These are phyloP conservation scores for Machimus rusticus DNA, from an alignment of 2,888 invertebrate genomes.

Conservation along the genomic window DNA sequence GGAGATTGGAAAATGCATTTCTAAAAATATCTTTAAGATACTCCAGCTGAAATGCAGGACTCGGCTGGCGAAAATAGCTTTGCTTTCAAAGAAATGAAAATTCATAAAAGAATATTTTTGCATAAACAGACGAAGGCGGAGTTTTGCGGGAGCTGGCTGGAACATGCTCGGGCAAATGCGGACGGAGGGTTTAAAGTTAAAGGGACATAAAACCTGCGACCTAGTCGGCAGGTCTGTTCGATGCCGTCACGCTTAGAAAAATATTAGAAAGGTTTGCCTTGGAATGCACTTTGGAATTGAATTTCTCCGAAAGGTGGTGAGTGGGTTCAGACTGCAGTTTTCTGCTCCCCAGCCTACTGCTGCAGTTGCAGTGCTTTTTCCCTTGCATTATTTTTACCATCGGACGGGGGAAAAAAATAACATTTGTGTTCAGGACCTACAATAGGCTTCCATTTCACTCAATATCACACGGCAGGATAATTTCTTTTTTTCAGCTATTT, in stretches of 20 bases:
- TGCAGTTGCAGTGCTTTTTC: not conserved
- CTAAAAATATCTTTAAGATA: slow-evolving; percentile 17
- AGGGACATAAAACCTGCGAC: not conserved
- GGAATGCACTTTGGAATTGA: not conserved
- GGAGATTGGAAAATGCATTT: slow-evolving; percentile 29
- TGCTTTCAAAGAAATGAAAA: slow-evolving; percentile 14
- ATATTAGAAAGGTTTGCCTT: not conserved
- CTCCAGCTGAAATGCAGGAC: not conserved
- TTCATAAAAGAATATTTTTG: slow-evolving; percentile 34
- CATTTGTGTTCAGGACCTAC: slow-evolving; percentile 11
- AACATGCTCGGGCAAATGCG: not conserved
- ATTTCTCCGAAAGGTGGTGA: not conserved
- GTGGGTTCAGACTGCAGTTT: not conserved
- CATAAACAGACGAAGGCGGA: slow-evolving; percentile 4
- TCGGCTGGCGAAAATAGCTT: not conserved
- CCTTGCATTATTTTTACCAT: not conserved
- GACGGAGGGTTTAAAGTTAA: not conserved
- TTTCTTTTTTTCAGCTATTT: slow-evolving; percentile 27
- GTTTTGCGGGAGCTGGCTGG: not conserved
- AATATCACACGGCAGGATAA: slow-evolving; percentile 29
- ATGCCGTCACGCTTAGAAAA: not conserved
- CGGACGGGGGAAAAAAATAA: not conserved
- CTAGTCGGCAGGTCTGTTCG: not conserved
- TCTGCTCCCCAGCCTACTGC: not conserved
- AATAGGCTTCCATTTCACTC: slow-evolving; percentile 28